A percentile compares a stretch with the other conserved stretches of the same genome.
Conservation (phyloP, 2,888 invertebrate genomes). For the Drosophila bunnanda region DNA sequence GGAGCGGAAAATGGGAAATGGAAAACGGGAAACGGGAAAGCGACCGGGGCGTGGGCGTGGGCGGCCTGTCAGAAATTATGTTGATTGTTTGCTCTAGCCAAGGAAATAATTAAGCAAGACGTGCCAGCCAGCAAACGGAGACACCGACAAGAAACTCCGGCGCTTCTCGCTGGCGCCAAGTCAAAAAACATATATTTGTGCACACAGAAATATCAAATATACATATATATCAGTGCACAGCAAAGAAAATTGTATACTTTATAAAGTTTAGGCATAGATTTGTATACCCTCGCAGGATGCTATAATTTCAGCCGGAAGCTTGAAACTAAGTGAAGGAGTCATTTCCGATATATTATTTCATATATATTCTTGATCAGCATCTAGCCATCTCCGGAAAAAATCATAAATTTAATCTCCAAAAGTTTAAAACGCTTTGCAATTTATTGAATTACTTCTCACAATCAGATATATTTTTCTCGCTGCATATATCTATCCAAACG, state of each 20-base stretch:
- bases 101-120: conserved; percentile 71
- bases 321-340: no score
- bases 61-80: conserved; percentile 73
- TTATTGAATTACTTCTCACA: neutral
- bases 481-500: conserved; percentile 2
- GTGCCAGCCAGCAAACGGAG: conserved; percentile 56
- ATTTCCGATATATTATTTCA: no score
- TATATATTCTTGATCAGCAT: no score
- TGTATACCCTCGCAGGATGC: no score
- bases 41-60: conserved; percentile 1
- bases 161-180: conserved; percentile 58
- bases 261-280: no score
- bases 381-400: no score
- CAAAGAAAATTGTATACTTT: neutral
- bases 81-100: conserved; percentile 72
- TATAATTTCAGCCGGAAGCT: no score
- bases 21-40: neutral
- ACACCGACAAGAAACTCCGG: conserved; percentile 39
- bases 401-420: neutral
- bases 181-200: conserved; percentile 51
- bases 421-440: no score
- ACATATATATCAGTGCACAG: conserved; percentile 3
- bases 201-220: conserved; percentile 25
- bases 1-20: conserved; percentile 21
- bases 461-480: neutral